Base-by-base conservation (phyloP, 2,113 vertebrate species). In the Paracyprichromis sp. region DNA sequence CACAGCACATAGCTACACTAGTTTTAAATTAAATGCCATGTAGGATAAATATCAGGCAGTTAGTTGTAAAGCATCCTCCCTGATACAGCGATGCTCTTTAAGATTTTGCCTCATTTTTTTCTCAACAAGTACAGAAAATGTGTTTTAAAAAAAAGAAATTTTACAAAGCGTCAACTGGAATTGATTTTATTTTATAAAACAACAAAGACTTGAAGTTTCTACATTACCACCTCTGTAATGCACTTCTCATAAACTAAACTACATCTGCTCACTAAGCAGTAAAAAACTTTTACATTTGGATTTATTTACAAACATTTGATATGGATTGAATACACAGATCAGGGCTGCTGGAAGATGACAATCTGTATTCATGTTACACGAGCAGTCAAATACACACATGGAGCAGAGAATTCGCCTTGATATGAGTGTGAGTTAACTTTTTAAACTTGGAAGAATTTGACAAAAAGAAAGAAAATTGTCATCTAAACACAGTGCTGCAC, bases 361-460 rank as follows among this genome's bases (percentile, higher is more conserved):
- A 94, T 96, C 94, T 90, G 79, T 90, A 91, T 87, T 91, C 88
- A 90, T 90, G 91, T 86, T 80, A 83, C 61, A 82, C 83, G 10
- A 83, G 9, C 57, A 79, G 52, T 83, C 53, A 81, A 45, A 71
- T 10, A 83, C 36, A 86, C 54, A 85, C 66, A 16, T 19, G 59
- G 17, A 85, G 57, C 45, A 8, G 61, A 61, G 29, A n/a, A 29
- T 78, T 78, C 4, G 7, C 43, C 16, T 78, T 78, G 24, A n/a
- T 69, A 52, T 21, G 34, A 85, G 73, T 52, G 87, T 88, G 69
- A 14, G 13, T 38, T 61, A 50, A 82, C 52, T 61, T 80, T 83
- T 88, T 24, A 52, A 59, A 59, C 12, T 26, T 83, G 2, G 24
- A 83, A 56, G 81, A 43, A 79, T 82, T 24, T 14, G 47, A 40